These are phyloP conservation scores for Vireo altiloquus DNA, from an alignment of 2,113 vertebrate species.

Conservation along the genomic window DNA sequence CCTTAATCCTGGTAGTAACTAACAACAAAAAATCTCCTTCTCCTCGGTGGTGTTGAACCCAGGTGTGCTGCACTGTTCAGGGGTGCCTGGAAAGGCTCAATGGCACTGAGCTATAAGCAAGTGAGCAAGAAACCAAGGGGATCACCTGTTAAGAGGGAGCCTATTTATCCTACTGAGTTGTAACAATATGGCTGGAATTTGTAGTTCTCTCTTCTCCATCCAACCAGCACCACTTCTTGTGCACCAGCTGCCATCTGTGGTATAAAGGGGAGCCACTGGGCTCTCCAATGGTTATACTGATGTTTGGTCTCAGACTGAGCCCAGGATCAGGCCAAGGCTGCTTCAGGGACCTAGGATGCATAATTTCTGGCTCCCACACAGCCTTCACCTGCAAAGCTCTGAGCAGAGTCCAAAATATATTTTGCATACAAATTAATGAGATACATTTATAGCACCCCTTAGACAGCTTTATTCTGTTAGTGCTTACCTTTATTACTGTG, in stretches of 20 bases:
- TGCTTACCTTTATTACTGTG: slow-evolving; percentile 65
- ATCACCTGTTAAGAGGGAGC: not conserved
- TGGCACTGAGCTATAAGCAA: fast-evolving
- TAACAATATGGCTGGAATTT: not conserved
- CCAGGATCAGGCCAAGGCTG: not conserved
- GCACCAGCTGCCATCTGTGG: not conserved
- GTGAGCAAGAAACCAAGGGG: not conserved
- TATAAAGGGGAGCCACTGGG: not conserved
- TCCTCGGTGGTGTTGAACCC: not conserved
- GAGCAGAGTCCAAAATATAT: slow-evolving; percentile 60
- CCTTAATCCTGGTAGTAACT: not conserved
- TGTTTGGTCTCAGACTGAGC: not conserved
- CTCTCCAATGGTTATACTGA: not conserved
- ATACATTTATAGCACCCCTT: slow-evolving; percentile 63
- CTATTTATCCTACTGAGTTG: not conserved
- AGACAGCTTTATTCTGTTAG: slow-evolving; percentile 64
- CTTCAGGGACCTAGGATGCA: not conserved
- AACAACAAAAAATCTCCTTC: not conserved
- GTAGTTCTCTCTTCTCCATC: not conserved
- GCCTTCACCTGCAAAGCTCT: slow-evolving; percentile 48
- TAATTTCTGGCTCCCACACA: slow-evolving; percentile 24
- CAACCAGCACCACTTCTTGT: not conserved
- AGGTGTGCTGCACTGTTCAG: not conserved
- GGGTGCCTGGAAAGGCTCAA: not conserved
- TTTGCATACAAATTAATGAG: slow-evolving; percentile 69